A percentile compares a stretch with the other conserved stretches of the same genome.
Evolutionary conservation across 2,113 vertebrate species (phyloP).

Genomic region (Chaenogobius annularis): DNA sequence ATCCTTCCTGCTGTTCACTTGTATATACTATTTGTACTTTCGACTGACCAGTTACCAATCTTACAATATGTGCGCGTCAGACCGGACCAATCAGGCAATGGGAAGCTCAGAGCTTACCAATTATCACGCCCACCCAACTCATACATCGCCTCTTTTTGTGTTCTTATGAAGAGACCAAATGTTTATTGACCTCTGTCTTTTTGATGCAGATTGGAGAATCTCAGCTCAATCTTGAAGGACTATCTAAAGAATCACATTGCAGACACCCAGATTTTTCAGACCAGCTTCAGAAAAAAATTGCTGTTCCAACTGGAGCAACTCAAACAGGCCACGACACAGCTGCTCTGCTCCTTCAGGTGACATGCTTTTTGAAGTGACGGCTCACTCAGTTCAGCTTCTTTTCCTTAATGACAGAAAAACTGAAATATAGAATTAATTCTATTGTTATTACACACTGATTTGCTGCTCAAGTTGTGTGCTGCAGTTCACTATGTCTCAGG

Average conservation of each 20-base stretch:
- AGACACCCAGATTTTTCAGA: constrained; percentile 24
- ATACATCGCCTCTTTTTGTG: background rate
- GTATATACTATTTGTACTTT: too few relatives aligned
- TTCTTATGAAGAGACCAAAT: background rate
- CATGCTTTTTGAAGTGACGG: background rate
- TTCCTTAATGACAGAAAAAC: background rate
- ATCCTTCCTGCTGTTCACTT: background rate
- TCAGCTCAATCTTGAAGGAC: constrained; percentile 46
- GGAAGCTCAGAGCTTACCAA: background rate
- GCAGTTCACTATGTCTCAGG: too few relatives aligned
- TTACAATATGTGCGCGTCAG: background rate
- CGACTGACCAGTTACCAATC: too few relatives aligned
- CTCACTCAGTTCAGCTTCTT: background rate
- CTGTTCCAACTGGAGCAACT: constrained; percentile 19
- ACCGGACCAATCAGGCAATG: background rate
- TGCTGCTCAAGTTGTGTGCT: background rate
- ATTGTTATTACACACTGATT: background rate
- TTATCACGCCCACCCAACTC: background rate
- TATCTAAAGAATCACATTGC: constrained; percentile 38
- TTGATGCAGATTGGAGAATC: constrained; percentile 26
- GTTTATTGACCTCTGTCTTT: constrained; percentile 1
- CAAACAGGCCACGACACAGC: background rate
- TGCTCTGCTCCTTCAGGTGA: constrained; percentile 61
- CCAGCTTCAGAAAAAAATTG: constrained; percentile 33
- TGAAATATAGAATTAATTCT: background rate